These are phyloP conservation scores for Xerus rutilus DNA, from an alignment of 2,797 vertebrate genomes.

Conservation along the genomic window DNA sequence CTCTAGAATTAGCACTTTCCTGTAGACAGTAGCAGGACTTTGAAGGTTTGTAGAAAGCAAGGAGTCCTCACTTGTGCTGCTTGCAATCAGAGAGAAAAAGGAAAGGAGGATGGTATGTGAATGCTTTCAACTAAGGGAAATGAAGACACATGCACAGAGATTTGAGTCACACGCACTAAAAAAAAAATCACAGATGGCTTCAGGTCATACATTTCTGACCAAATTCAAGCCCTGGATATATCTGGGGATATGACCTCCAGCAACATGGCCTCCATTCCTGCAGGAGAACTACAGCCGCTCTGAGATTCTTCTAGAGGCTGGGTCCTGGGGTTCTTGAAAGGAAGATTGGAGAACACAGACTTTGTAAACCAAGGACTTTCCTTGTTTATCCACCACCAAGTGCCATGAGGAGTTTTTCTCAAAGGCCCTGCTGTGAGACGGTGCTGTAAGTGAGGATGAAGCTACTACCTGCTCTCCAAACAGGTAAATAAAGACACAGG, in stretches of 20 bases:
- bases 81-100: conserved; percentile 34
- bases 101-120: neutral
- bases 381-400: neutral
- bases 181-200: neutral
- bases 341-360: neutral
- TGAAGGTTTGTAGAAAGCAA: conserved; percentile 32
- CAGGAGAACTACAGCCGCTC: neutral
- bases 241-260: neutral
- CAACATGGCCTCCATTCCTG: neutral
- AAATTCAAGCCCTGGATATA: neutral
- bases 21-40: conserved; percentile 16
- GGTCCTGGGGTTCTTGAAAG: neutral
- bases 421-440: neutral
- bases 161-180: neutral
- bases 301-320: neutral
- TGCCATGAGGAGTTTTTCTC: neutral
- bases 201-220: neutral
- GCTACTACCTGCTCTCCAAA: neutral
- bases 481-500: neutral
- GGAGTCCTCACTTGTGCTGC: neutral
- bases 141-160: neutral
- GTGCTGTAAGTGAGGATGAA: accelerated
- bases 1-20: conserved; percentile 37
- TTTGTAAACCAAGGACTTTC: neutral
- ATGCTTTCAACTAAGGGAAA: conserved; percentile 7